Percentiles rank a stretch among this genome's conserved stretches.
phyloP scores from a whole-genome alignment of 2,797 vertebrate species.

The Falco biarmicus region DNA sequence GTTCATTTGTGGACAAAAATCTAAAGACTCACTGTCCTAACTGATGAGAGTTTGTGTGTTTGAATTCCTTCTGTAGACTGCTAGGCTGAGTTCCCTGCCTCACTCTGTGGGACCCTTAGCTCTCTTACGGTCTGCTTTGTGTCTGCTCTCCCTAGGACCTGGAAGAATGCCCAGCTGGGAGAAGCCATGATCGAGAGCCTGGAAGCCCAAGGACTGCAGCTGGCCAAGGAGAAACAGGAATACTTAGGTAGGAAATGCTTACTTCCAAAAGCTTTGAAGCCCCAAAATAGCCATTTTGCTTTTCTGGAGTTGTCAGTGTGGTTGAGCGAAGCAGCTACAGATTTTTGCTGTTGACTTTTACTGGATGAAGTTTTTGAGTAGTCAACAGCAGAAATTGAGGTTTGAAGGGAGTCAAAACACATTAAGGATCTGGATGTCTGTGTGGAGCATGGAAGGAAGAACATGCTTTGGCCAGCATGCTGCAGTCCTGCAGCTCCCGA shows the following conservation, averaged over 20 bases:
- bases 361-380: background rate
- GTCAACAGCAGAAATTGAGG: background rate
- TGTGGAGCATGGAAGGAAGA: background rate
- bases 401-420: background rate
- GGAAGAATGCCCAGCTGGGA: constrained; percentile 96
- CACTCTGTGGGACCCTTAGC: background rate
- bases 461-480: accelerated
- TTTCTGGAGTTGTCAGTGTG: background rate
- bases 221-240: constrained; percentile 97
- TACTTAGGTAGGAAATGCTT: constrained; percentile 86
- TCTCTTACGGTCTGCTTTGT: constrained; percentile 18
- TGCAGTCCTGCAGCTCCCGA: background rate
- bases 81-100: background rate
- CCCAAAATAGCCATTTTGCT: background rate
- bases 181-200: constrained; percentile 98
- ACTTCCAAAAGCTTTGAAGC: background rate
- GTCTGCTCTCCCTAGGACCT: constrained; percentile 82
- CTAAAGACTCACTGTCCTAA: background rate
- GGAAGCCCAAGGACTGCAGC: constrained; percentile 95
- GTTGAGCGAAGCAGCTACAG: background rate
- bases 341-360: background rate
- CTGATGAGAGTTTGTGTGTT: background rate
- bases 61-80: background rate
- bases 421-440: background rate
- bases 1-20: background rate